A percentile compares a stretch with the other conserved stretches of the same genome.
These are phyloP conservation scores for Ceratina calcarata DNA, from an alignment of 1,140 invertebrate species.

Conservation along the genomic window DNA sequence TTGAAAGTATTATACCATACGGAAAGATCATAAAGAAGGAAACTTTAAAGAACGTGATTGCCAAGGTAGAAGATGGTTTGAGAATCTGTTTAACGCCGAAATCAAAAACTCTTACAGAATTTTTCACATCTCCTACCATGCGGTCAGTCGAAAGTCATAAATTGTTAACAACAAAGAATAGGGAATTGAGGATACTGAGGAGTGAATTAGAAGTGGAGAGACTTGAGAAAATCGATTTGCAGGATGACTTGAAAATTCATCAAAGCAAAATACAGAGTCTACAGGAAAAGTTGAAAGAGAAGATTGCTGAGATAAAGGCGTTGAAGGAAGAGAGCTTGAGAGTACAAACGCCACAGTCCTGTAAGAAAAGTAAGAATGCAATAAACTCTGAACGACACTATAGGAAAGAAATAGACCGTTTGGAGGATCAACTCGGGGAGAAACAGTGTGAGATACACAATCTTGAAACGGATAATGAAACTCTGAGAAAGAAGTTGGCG, in stretches of 20 bases:
- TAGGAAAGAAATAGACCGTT: slow-evolving; percentile 68
- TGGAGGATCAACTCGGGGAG: slow-evolving; percentile 67
- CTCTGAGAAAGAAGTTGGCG: slow-evolving; percentile 60
- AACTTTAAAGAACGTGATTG: slow-evolving; percentile 62
- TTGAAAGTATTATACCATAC: slow-evolving; percentile 71
- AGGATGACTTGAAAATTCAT: slow-evolving; percentile 71
- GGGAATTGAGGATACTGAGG: slow-evolving; percentile 68
- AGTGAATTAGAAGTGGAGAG: slow-evolving; percentile 71
- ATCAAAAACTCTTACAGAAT: slow-evolving; percentile 63
- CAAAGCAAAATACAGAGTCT: slow-evolving; percentile 70
- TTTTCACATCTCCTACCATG: slow-evolving; percentile 74
- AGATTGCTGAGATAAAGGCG: slow-evolving; percentile 66
- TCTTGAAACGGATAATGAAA: slow-evolving; percentile 68
- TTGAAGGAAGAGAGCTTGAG: slow-evolving; percentile 59
- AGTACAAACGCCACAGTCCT: slow-evolving; percentile 64
- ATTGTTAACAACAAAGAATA: slow-evolving; percentile 69
- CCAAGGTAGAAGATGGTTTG: slow-evolving; percentile 40
- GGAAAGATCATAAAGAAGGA: slow-evolving; percentile 71
- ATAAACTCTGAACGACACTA: slow-evolving; percentile 61
- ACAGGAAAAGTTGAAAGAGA: slow-evolving; percentile 68
- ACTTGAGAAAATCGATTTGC: slow-evolving; percentile 75
- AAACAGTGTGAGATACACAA: slow-evolving; percentile 67
- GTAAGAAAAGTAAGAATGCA: slow-evolving; percentile 50
- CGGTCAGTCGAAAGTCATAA: slow-evolving; percentile 67
- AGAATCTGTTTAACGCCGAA: slow-evolving; percentile 58